phyloP scores from a whole-genome alignment of 2,797 vertebrate species.

The Enteromius trimaculatus region DNA sequence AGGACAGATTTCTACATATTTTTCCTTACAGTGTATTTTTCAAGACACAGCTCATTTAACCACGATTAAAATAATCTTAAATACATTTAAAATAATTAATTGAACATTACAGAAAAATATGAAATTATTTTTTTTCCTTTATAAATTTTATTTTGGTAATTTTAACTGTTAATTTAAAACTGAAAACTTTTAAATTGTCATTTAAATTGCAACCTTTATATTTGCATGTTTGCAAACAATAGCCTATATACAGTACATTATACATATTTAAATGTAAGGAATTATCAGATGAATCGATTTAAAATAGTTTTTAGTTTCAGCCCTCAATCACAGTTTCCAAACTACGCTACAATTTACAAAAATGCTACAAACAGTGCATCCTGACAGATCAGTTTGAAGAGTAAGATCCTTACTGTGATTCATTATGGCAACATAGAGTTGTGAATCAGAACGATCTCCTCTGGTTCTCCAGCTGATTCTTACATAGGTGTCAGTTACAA shows the following conservation, averaged over 20 bases:
- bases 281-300: background rate
- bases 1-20: too few species aligned
- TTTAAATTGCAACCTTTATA: background rate
- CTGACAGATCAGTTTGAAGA: constrained; percentile 3
- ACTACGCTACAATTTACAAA: background rate
- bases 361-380: background rate
- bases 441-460: constrained; percentile 70
- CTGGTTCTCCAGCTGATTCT: constrained; percentile 82
- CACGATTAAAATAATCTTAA: background rate
- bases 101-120: background rate
- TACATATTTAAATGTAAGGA: background rate
- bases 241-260: background rate
- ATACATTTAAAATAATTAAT: background rate
- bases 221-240: background rate
- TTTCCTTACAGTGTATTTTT: too few species aligned
- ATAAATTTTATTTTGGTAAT: background rate
- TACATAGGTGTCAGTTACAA: constrained; percentile 81
- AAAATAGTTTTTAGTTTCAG: constrained; percentile 21
- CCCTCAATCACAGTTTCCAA: background rate
- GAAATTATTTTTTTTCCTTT: background rate
- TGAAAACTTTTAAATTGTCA: background rate
- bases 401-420: constrained; percentile 79
- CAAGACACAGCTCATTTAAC: too few species aligned
- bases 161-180: background rate
- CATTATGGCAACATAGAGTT: constrained; percentile 82